Conservation (phyloP, 2,113 vertebrate genomes). For the Aegithalos caudatus region DNA sequence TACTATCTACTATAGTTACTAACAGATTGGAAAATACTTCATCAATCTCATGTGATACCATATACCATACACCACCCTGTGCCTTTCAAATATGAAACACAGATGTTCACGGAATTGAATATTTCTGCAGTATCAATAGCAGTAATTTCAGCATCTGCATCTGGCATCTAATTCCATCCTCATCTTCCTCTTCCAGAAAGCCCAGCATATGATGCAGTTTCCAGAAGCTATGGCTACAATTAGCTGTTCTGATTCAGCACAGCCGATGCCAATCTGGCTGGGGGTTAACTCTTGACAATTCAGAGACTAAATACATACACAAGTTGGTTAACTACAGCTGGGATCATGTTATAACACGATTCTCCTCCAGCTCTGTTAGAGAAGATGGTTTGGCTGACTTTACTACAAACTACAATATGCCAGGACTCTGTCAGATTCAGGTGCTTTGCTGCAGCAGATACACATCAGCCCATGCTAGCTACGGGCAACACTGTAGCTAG, state of each 20-base stretch:
- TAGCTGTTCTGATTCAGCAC: neutral
- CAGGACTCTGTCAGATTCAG: neutral
- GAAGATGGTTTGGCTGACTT: neutral
- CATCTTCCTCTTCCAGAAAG: neutral
- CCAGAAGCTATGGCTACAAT: neutral
- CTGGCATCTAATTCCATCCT: neutral
- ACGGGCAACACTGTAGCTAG: fast-evolving
- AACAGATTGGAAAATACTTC: neutral
- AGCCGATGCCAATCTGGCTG: neutral
- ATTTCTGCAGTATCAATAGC: neutral
- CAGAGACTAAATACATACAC: neutral
- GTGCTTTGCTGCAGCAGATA: neutral
- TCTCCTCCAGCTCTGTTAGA: neutral
- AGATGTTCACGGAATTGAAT: neutral
- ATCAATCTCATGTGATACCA: neutral
- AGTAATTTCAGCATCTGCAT: neutral
- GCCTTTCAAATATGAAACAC: neutral
- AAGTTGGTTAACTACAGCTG: neutral
- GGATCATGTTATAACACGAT: neutral
- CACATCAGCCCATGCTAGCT: neutral
- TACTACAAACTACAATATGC: neutral
- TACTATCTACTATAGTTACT: neutral
- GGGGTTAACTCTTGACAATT: neutral
- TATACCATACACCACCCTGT: neutral
- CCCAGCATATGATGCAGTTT: neutral